Conservation (phyloP, 2,113 vertebrate species). For the Natator depressus region DNA sequence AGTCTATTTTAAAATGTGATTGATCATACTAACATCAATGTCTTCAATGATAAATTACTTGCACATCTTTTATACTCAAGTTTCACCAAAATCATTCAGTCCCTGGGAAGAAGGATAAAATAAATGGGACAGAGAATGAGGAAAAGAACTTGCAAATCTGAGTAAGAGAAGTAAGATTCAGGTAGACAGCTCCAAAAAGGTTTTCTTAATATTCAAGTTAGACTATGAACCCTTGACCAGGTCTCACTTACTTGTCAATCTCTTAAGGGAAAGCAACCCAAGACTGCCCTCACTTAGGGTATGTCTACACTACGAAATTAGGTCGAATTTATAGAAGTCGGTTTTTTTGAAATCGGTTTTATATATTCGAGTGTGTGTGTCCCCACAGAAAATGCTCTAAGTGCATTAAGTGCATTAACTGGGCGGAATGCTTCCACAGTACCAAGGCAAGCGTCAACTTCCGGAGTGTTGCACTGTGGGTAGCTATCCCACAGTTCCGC, state of each 20-base stretch:
- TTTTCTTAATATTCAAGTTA: not conserved
- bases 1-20: not conserved
- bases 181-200: not conserved
- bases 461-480: too few relatives aligned
- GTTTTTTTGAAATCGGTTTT: too few relatives aligned
- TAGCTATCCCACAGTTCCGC: too few relatives aligned
- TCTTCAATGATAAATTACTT: not conserved
- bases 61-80: not conserved
- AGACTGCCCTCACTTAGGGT: not conserved
- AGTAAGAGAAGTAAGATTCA: constrained; percentile 19
- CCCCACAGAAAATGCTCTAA: too few relatives aligned
- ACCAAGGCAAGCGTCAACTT: too few relatives aligned
- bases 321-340: too few relatives aligned
- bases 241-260: constrained; percentile 18
- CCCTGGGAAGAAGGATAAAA: not conserved
- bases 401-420: too few relatives aligned
- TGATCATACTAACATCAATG: not conserved
- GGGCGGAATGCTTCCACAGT: too few relatives aligned
- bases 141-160: not conserved
- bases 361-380: too few relatives aligned
- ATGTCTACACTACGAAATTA: too few relatives aligned
- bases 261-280: not conserved
- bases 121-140: not conserved
- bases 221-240: not conserved
- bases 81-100: not conserved